These are phyloP conservation scores for Phataginus tetradactyla DNA, from an alignment of 2,797 vertebrate species.

Conservation along the genomic window DNA sequence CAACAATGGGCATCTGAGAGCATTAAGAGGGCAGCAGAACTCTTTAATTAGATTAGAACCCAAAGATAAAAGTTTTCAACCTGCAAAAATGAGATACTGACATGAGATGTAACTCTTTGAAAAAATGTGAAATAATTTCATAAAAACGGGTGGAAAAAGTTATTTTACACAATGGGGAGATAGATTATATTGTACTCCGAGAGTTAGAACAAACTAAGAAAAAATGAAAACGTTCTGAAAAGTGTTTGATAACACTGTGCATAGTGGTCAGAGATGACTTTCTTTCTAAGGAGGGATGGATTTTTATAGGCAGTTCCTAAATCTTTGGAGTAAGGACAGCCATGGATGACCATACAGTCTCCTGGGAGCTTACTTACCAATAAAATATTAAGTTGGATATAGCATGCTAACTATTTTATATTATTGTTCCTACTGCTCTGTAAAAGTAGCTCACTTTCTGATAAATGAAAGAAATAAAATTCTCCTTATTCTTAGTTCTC, in stretches of 20 bases:
- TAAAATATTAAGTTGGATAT: not conserved
- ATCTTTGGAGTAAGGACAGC: not conserved
- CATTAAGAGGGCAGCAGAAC: not conserved
- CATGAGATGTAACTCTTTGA: not conserved
- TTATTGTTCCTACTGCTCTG: not conserved
- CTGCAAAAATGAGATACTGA: not conserved
- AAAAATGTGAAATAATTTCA: constrained; percentile 10
- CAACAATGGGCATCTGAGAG: not conserved
- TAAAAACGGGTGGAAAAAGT: not conserved
- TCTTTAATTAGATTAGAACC: not conserved
- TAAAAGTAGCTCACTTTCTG: not conserved
- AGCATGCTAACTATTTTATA: not conserved
- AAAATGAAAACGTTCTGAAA: not conserved
- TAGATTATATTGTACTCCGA: not conserved
- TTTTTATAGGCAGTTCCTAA: not conserved
- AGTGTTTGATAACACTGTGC: not conserved
- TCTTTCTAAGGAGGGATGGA: not conserved
- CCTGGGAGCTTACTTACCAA: not conserved
- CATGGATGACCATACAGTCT: not conserved
- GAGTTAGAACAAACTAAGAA: not conserved
- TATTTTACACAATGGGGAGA: not conserved
- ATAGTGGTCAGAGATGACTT: not conserved
- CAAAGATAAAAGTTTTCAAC: not conserved
- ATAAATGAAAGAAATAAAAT: not conserved
- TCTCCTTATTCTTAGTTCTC: not conserved